These are phyloP conservation scores for Nycticryphes semicollaris DNA, from an alignment of 2,113 vertebrate genomes.

Conservation along the genomic window DNA sequence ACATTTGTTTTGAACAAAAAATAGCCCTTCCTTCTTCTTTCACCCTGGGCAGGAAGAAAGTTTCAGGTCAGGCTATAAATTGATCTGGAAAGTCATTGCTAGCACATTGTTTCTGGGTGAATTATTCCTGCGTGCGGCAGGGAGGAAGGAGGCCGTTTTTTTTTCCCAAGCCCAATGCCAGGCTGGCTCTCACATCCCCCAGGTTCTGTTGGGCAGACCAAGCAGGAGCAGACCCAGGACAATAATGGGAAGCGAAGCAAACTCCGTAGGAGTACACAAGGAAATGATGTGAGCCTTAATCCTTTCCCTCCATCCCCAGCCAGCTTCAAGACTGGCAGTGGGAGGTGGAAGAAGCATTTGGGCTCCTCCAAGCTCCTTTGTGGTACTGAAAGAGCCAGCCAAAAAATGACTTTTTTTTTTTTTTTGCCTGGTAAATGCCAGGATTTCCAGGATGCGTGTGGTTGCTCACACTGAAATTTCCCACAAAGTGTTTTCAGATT, in stretches of 20 bases:
- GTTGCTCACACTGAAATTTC: neutral
- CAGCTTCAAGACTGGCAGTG: neutral
- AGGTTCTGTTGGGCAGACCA: neutral
- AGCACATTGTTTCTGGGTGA: neutral
- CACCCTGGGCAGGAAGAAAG: neutral
- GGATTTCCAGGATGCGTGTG: neutral
- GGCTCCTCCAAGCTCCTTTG: neutral
- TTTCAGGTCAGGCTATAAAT: constrained; percentile 13
- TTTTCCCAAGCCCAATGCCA: neutral
- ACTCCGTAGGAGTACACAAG: neutral
- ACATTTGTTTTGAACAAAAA: neutral
- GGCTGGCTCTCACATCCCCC: neutral
- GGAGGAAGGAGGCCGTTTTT: neutral
- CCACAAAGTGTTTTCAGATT: neutral
- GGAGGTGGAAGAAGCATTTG: neutral
- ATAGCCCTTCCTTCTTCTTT: neutral
- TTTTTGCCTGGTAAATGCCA: neutral
- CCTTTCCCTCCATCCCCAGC: neutral
- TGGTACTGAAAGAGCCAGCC: neutral
- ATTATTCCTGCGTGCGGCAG: neutral
- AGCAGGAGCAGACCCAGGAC: neutral
- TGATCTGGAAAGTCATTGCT: neutral
- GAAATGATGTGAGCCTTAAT: constrained; percentile 2
- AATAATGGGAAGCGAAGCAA: neutral
- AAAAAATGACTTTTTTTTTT: neutral